Evolutionary conservation across 1,140 invertebrate species (phyloP).

Genomic region (Drosophila parabipectinata): DNA sequence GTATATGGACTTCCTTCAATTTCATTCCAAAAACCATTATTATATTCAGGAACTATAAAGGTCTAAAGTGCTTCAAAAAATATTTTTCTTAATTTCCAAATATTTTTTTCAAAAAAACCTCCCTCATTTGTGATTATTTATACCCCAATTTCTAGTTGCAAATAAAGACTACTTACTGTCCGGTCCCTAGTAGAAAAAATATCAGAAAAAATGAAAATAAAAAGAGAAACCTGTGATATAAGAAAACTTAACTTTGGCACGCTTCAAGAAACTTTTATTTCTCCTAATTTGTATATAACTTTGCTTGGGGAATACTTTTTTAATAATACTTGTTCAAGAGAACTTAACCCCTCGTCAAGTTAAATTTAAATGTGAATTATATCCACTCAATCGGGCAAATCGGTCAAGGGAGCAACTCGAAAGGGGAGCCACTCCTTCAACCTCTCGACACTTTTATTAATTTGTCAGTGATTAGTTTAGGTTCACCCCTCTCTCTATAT

Average conservation of each 20-base stretch:
- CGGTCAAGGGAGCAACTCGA: slow-evolving; percentile 32
- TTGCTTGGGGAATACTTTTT: slow-evolving; percentile 48
- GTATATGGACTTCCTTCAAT: too few species aligned
- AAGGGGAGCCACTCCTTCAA: slow-evolving; percentile 19
- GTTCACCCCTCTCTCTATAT: too few species aligned
- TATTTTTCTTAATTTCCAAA: too few species aligned
- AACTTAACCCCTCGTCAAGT: not conserved
- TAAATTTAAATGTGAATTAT: slow-evolving; percentile 47
- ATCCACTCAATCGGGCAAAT: slow-evolving; percentile 44
- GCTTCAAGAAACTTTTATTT: slow-evolving; percentile 45
- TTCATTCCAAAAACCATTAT: too few species aligned
- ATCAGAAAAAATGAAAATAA: not conserved
- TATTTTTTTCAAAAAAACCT: too few species aligned
- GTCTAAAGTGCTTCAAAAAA: too few species aligned
- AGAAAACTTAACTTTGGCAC: slow-evolving; percentile 58
- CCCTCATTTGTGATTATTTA: too few species aligned
- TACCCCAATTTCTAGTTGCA: too few species aligned
- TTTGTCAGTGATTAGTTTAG: slow-evolving; percentile 61
- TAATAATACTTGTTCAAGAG: slow-evolving; percentile 50
- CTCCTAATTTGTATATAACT: slow-evolving; percentile 7
- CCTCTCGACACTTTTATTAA: slow-evolving; percentile 36
- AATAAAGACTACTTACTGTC: slow-evolving; percentile 13
- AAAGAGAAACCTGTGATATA: not conserved
- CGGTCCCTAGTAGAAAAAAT: not conserved
- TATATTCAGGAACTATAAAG: too few species aligned